A percentile compares a stretch with the other conserved stretches of the same genome.
phyloP scores from a whole-genome alignment of 2,113 vertebrate species.

The Puffinus mauretanicus region DNA sequence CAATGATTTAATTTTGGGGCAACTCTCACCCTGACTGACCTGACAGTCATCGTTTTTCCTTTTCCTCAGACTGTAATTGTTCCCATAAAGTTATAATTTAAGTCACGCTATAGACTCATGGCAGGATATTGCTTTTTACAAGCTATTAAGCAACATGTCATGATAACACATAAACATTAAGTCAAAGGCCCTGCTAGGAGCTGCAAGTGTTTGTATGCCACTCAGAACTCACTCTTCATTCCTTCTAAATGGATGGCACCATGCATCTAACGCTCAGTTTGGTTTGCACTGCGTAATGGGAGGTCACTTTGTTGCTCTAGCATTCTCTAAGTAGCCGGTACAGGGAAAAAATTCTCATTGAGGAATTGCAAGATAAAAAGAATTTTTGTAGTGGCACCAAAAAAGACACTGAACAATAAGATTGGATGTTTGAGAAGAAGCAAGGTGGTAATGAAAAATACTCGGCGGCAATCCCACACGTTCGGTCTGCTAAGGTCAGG shows the following conservation, averaged over 20 bases:
- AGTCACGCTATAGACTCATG: neutral
- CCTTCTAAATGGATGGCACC: neutral
- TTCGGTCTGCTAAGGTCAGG: neutral
- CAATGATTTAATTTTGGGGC: neutral
- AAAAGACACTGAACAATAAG: neutral
- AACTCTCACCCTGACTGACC: neutral
- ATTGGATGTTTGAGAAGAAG: neutral
- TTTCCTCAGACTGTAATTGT: neutral
- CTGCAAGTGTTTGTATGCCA: neutral
- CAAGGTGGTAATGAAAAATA: neutral
- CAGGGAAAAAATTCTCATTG: neutral
- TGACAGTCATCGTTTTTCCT: neutral
- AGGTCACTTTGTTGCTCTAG: neutral
- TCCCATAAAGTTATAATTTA: neutral
- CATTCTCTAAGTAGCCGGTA: neutral
- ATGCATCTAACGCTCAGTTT: neutral
- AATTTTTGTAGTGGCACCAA: neutral
- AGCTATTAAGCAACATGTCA: neutral
- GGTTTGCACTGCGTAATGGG: neutral
- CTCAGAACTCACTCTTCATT: neutral
- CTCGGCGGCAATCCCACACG: neutral
- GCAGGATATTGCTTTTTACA: neutral
- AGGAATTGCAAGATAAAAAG: neutral
- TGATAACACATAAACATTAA: neutral
- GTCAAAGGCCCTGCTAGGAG: neutral